These are phyloP conservation scores for Sorex fumeus DNA, from an alignment of 2,113 vertebrate species.

Conservation along the genomic window DNA sequence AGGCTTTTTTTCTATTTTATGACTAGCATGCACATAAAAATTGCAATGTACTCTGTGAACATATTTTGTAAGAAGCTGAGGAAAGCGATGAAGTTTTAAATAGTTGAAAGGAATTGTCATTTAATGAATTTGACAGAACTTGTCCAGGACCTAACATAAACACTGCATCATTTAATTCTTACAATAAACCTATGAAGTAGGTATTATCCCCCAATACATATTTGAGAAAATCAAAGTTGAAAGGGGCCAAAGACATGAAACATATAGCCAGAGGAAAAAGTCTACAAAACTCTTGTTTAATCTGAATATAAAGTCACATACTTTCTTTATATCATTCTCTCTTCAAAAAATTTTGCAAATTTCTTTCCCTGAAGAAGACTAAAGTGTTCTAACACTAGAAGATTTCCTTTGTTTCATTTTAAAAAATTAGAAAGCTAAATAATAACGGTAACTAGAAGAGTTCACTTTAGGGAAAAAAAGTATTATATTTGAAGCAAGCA, in stretches of 20 bases:
- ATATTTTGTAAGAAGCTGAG: constrained; percentile 40
- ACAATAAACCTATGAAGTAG: constrained; percentile 45
- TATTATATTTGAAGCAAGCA: background rate
- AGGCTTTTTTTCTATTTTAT: constrained; percentile 33
- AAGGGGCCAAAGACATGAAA: constrained; percentile 38
- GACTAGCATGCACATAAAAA: constrained; percentile 61
- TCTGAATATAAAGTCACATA: background rate
- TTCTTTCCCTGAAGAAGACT: constrained; percentile 38
- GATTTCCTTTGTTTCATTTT: constrained; percentile 59
- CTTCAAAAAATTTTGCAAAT: constrained; percentile 57
- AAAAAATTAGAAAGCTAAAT: background rate
- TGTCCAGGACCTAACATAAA: constrained; percentile 55
- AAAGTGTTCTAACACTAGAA: constrained; percentile 56
- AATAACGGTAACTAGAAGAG: background rate
- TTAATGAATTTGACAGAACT: constrained; percentile 61
- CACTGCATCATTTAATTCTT: constrained; percentile 59
- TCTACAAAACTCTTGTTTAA: constrained; percentile 35
- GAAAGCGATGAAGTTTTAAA: constrained; percentile 65
- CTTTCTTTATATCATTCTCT: constrained; percentile 17
- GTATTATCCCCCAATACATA: constrained; percentile 33
- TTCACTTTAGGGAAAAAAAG: constrained; percentile 39
- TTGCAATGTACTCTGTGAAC: constrained; percentile 23
- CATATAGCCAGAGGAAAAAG: constrained; percentile 16
- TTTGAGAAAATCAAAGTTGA: constrained; percentile 50
- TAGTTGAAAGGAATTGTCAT: constrained; percentile 69